Percentiles rank a stretch among this genome's conserved stretches.
Evolutionary conservation across 2,888 invertebrate genomes (phyloP).

Genomic region (Euspilapteryx auroguttella): DNA sequence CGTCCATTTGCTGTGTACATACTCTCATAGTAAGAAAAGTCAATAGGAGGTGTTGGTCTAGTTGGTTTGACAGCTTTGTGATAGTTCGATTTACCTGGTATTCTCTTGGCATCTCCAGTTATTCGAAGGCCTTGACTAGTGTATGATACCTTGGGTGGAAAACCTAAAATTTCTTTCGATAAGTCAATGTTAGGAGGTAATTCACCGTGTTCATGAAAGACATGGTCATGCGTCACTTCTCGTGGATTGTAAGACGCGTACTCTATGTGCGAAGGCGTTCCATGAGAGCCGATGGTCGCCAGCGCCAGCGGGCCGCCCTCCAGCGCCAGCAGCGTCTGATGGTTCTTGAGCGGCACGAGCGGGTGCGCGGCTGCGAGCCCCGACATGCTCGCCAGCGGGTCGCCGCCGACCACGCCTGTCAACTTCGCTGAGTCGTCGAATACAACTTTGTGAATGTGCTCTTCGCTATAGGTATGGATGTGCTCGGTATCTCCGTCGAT

Average conservation of each 20-base stretch:
- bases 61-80: conserved; percentile 22
- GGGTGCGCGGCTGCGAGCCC: conserved; percentile 20
- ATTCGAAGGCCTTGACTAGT: conserved; percentile 34
- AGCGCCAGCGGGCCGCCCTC: conserved; percentile 22
- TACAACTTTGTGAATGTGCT: conserved; percentile 47
- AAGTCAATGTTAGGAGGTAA: conserved; percentile 32
- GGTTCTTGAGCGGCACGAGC: conserved; percentile 25
- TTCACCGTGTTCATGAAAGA: conserved; percentile 53
- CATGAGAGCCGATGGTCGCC: conserved; percentile 26
- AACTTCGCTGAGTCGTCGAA: conserved; percentile 27
- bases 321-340: conserved; percentile 23
- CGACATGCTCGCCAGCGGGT: conserved; percentile 26
- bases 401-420: conserved; percentile 18
- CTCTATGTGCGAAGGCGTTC: conserved; percentile 35
- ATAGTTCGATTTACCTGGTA: conserved; percentile 12
- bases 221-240: conserved; percentile 53
- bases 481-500: conserved; percentile 55
- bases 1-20: conserved; percentile 25
- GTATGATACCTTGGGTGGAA: conserved; percentile 35
- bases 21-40: conserved; percentile 45
- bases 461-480: conserved; percentile 53
- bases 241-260: conserved; percentile 44
- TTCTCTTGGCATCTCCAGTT: conserved; percentile 10
- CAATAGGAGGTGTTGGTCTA: conserved; percentile 11
- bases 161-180: conserved; percentile 24